Evolutionary conservation across 2,113 vertebrate species (phyloP).

Genomic region (Petaurus breviceps): DNA sequence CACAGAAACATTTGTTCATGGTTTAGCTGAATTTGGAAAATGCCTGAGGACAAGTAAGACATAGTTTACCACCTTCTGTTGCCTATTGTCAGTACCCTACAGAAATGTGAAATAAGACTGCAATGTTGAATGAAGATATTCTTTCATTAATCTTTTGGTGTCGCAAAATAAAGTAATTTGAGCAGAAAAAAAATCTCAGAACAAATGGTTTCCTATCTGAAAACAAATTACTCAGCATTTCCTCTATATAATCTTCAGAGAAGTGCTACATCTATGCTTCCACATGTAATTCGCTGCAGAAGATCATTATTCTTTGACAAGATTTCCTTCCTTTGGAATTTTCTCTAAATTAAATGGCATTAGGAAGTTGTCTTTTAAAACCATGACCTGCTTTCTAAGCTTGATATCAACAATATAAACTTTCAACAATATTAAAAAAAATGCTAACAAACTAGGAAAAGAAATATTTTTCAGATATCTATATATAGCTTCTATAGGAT

Average conservation of each 20-base stretch:
- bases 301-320: not conserved
- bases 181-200: slow-evolving; percentile 22
- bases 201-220: slow-evolving; percentile 48
- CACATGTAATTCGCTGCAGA: not conserved
- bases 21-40: not conserved
- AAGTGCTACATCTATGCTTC: slow-evolving; percentile 3
- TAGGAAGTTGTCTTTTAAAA: slow-evolving; percentile 48
- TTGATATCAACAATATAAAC: slow-evolving; percentile 37
- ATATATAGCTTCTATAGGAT: not conserved
- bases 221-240: slow-evolving; percentile 42
- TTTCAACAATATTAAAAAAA: not conserved
- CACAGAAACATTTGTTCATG: not conserved
- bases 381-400: slow-evolving; percentile 41
- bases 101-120: not conserved
- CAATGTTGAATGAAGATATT: not conserved
- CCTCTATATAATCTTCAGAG: not conserved
- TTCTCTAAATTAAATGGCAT: slow-evolving; percentile 28
- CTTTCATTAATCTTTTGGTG: slow-evolving; percentile 25
- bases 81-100: not conserved
- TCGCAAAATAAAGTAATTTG: slow-evolving; percentile 37
- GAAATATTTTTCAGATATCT: not conserved
- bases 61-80: not conserved
- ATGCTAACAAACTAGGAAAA: not conserved
- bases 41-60: not conserved
- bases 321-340: slow-evolving; percentile 23